These are phyloP conservation scores for Ormia ochracea DNA, from an alignment of 2,888 invertebrate species.

Conservation along the genomic window DNA sequence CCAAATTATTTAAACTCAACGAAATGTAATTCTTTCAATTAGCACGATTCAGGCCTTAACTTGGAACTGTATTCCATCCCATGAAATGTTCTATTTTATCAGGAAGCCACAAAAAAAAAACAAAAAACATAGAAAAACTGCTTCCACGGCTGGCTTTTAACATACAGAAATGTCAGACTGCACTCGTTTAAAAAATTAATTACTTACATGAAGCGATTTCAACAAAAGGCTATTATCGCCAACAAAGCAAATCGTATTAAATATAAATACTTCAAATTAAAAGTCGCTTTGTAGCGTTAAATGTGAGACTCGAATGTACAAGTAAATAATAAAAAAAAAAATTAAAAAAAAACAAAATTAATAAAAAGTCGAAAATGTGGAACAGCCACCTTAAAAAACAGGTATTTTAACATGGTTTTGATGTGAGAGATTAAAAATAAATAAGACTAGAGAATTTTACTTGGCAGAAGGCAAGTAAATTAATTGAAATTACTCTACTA, in stretches of 20 bases:
- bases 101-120: no score
- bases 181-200: conserved; percentile 4
- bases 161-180: background rate
- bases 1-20: no score
- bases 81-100: no score
- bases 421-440: background rate
- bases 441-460: background rate
- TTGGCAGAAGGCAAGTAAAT: no score
- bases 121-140: no score
- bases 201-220: background rate
- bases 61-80: no score
- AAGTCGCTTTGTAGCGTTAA: background rate
- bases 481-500: background rate
- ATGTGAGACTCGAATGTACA: background rate
- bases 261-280: background rate
- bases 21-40: no score
- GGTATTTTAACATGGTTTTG: conserved; percentile 15
- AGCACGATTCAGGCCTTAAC: no score
- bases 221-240: background rate
- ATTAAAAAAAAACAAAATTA: background rate
- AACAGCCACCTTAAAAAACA: background rate
- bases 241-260: background rate
- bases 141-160: no score
- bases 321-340: background rate
- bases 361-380: background rate